These are phyloP conservation scores for Microcebus jonahi DNA, from an alignment of 2,113 vertebrate genomes.

Conservation along the genomic window DNA sequence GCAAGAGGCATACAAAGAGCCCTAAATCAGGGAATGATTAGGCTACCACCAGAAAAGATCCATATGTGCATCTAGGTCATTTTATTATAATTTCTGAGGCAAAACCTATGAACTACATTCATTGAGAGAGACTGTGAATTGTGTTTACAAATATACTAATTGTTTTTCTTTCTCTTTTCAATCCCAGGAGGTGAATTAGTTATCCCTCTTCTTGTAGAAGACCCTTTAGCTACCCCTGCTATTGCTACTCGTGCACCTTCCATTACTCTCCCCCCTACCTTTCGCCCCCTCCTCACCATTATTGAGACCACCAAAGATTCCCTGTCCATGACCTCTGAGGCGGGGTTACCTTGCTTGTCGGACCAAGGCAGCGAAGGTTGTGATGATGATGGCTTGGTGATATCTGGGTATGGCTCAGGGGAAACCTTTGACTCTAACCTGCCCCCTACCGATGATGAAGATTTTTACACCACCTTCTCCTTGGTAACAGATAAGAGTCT, in stretches of 20 bases:
- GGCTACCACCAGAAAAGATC: not conserved
- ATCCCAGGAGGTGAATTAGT: constrained; percentile 99
- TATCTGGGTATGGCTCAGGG: constrained; percentile 99
- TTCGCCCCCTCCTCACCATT: constrained; percentile 99
- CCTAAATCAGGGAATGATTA: not conserved
- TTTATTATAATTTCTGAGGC: constrained; percentile 6
- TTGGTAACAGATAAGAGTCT: constrained; percentile 99
- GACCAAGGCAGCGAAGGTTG: constrained; percentile 99
- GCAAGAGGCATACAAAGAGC: constrained; percentile 36
- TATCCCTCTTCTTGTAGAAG: constrained; percentile 97
- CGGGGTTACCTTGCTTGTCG: constrained; percentile 99
- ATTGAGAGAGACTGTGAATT: not conserved
- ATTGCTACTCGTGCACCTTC: constrained; percentile 97
- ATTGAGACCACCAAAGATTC: constrained; percentile 99
- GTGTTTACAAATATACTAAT: constrained; percentile 82
- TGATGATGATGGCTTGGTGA: constrained; percentile 99
- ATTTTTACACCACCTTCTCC: constrained; percentile 99
- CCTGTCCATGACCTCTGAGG: constrained; percentile 99
- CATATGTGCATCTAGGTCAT: not conserved
- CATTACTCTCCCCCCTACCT: constrained; percentile 98
- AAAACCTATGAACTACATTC: not conserved
- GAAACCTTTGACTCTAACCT: constrained; percentile 99
- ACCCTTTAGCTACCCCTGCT: constrained; percentile 97
- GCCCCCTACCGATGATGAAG: constrained; percentile 99
- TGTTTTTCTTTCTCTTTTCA: constrained; percentile 85